These are phyloP conservation scores for Pocillopora verrucosa DNA, from an alignment of 64 coral and sea anemone genomes.

Conservation along the genomic window DNA sequence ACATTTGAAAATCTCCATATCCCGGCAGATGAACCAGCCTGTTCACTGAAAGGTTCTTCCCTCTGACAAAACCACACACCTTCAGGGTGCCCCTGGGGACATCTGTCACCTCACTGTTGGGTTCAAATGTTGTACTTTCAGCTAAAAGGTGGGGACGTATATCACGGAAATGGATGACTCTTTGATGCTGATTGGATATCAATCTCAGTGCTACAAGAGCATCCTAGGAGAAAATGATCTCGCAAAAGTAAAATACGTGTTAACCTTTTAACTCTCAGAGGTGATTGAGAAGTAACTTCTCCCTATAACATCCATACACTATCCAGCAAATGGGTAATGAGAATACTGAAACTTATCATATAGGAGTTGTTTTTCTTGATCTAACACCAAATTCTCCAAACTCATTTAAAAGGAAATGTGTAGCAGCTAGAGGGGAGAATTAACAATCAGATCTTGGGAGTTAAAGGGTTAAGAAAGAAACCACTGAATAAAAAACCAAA, in stretches of 20 bases:
- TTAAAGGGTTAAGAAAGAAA: too few species aligned
- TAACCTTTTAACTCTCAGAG: background rate
- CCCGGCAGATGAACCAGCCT: constrained; percentile 90
- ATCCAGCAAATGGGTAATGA: too few species aligned
- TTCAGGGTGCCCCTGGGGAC: constrained; percentile 75
- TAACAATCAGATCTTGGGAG: too few species aligned
- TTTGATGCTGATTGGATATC: constrained; percentile 89
- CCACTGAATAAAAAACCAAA: too few species aligned
- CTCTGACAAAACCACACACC: constrained; percentile 85
- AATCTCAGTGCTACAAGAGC: constrained; percentile 73
- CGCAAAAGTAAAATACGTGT: too few species aligned
- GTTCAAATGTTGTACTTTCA: constrained; percentile 70
- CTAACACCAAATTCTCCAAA: too few species aligned
- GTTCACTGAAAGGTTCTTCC: constrained; percentile 79
- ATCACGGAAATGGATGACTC: constrained; percentile 77
- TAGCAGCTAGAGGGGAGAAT: too few species aligned
- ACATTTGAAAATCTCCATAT: constrained; percentile 92
- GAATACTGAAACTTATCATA: too few species aligned
- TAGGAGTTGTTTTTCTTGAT: too few species aligned
- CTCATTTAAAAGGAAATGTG: too few species aligned
- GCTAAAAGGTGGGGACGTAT: constrained; percentile 78
- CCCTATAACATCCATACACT: too few species aligned
- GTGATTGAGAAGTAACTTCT: too few species aligned
- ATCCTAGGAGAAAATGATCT: constrained; percentile 59
- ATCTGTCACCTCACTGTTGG: constrained; percentile 24